Evolutionary conservation across 2,888 invertebrate species (phyloP).

Genomic region (Melanchra persicariae): DNA sequence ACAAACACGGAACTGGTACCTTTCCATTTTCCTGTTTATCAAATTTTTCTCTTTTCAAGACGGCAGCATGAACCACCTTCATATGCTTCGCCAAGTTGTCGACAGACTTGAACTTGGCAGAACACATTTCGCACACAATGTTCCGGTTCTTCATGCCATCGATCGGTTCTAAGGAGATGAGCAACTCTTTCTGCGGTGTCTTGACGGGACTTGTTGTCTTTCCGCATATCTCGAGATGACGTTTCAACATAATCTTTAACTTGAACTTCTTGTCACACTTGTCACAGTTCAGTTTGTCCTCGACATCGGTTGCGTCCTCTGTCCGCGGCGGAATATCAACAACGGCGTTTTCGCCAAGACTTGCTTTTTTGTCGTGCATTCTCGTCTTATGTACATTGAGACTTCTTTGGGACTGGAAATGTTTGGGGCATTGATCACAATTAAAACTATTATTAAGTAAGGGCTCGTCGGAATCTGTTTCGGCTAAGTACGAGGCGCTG

Average conservation of each 20-base stretch:
- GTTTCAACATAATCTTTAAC: slow-evolving; percentile 87
- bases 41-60: slow-evolving; percentile 69
- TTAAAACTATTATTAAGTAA: slow-evolving; percentile 72
- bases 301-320: slow-evolving; percentile 75
- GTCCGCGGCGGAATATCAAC: slow-evolving; percentile 69
- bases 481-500: slow-evolving; percentile 78
- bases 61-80: slow-evolving; percentile 83
- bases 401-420: slow-evolving; percentile 73
- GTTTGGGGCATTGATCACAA: slow-evolving; percentile 79
- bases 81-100: slow-evolving; percentile 85
- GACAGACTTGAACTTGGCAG: slow-evolving; percentile 80
- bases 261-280: slow-evolving; percentile 86
- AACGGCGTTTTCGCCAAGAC: slow-evolving; percentile 42
- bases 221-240: slow-evolving; percentile 80
- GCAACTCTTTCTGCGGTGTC: slow-evolving; percentile 80
- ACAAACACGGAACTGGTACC: slow-evolving; percentile 81
- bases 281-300: slow-evolving; percentile 81
- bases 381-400: slow-evolving; percentile 73
- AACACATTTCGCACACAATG: slow-evolving; percentile 81
- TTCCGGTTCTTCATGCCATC: slow-evolving; percentile 70
- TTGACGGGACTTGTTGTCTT: slow-evolving; percentile 62
- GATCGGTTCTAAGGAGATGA: slow-evolving; percentile 82
- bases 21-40: slow-evolving; percentile 53
- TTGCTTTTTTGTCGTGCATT: slow-evolving; percentile 70
- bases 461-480: slow-evolving; percentile 86